phyloP scores from a whole-genome alignment of 2,113 vertebrate species.

The Mionectes macconnelli region DNA sequence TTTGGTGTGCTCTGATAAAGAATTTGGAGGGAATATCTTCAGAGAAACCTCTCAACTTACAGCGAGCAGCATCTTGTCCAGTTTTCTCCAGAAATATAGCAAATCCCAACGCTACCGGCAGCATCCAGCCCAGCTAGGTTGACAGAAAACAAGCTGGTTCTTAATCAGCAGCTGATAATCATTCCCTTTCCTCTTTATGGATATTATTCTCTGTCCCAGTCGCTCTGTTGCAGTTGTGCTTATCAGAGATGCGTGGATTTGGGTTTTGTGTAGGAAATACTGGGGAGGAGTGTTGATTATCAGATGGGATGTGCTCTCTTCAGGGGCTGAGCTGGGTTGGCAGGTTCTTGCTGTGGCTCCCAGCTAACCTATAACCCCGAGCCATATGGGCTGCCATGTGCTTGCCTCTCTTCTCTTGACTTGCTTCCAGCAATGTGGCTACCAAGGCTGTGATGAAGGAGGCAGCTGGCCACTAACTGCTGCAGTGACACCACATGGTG shows the following conservation, averaged over 20 bases:
- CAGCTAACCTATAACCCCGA: neutral
- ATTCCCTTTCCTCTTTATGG: neutral
- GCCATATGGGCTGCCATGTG: constrained; percentile 37
- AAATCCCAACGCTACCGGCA: neutral
- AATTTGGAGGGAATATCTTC: neutral
- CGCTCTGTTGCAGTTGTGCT: neutral
- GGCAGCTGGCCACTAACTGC: constrained; percentile 39
- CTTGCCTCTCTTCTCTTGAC: neutral
- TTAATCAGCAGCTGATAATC: neutral
- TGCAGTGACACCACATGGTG: constrained; percentile 1
- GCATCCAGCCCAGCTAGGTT: neutral
- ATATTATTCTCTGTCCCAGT: neutral
- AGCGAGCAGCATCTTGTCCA: neutral
- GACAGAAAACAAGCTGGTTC: neutral
- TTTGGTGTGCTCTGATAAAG: neutral
- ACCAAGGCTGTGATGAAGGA: neutral
- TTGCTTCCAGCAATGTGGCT: constrained; percentile 4
- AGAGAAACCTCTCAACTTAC: neutral
- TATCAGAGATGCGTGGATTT: neutral
- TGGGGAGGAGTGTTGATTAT: neutral
- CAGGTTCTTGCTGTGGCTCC: neutral
- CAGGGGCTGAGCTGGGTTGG: neutral
- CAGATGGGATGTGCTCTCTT: neutral
- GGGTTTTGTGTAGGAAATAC: neutral
- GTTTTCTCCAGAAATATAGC: neutral